These are phyloP conservation scores for Dicerorhinus sumatrensis DNA, from an alignment of 2,113 vertebrate genomes.

Conservation along the genomic window DNA sequence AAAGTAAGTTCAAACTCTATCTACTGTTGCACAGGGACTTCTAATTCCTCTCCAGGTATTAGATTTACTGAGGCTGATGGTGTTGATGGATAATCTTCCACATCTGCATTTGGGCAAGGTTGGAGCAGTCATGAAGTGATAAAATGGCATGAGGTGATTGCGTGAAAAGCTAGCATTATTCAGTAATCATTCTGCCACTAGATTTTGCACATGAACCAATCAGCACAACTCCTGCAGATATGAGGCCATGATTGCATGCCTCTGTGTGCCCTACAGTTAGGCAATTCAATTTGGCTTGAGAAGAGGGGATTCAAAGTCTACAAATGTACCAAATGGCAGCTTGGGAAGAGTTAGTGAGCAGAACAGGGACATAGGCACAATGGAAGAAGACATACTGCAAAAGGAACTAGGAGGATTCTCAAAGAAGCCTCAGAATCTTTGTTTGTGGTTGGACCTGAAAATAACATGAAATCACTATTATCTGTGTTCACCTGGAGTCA, in stretches of 20 bases:
- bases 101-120: accelerated
- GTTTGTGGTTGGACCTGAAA: neutral
- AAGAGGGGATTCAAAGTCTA: neutral
- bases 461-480: neutral
- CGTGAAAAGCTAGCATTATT: neutral
- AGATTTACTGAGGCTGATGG: neutral
- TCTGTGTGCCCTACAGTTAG: neutral
- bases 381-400: neutral
- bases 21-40: neutral
- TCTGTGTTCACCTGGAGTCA: neutral
- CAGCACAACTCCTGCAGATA: neutral
- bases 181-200: neutral
- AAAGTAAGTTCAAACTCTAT: neutral
- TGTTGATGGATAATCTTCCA: neutral
- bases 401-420: neutral
- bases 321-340: neutral
- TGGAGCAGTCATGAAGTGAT: neutral
- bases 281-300: neutral
- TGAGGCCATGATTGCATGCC: neutral
- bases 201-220: neutral
- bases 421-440: neutral
- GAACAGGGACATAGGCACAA: neutral
- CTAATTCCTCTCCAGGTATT: neutral
- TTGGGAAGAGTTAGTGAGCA: neutral
- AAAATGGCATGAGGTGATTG: neutral